phyloP scores from a whole-genome alignment of 2,113 vertebrate genomes.

The Parus major region DNA sequence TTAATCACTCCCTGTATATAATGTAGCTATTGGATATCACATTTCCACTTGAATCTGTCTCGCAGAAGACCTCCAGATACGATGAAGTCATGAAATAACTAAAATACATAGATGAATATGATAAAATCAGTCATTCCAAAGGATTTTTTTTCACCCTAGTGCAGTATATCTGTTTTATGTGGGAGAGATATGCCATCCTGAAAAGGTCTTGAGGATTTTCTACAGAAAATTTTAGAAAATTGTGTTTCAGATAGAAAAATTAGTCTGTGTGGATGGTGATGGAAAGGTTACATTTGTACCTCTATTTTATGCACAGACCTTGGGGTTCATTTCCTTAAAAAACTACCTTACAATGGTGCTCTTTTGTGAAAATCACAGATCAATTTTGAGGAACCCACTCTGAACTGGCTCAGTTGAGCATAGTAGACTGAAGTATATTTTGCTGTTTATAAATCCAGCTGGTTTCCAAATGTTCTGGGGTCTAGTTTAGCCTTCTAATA shows the following conservation, averaged over 20 bases:
- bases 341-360: background rate
- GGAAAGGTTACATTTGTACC: background rate
- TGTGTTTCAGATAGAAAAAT: background rate
- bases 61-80: background rate
- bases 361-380: background rate
- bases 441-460: conserved; percentile 60
- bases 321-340: background rate
- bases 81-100: background rate
- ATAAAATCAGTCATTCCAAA: background rate
- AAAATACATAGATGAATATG: background rate
- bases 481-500: conserved; percentile 61
- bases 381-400: background rate
- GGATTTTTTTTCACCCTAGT: background rate
- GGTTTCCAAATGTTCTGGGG: conserved; percentile 63
- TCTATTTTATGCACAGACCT: background rate
- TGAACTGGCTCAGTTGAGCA: background rate
- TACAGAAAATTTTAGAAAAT: background rate
- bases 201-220: background rate
- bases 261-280: background rate
- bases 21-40: background rate
- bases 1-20: background rate
- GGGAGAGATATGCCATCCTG: background rate
- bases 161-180: background rate
- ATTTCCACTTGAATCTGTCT: background rate
- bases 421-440: background rate